Evolutionary conservation across 2,888 invertebrate genomes (phyloP).

Genomic region (Eumacrocentrus americanus): DNA sequence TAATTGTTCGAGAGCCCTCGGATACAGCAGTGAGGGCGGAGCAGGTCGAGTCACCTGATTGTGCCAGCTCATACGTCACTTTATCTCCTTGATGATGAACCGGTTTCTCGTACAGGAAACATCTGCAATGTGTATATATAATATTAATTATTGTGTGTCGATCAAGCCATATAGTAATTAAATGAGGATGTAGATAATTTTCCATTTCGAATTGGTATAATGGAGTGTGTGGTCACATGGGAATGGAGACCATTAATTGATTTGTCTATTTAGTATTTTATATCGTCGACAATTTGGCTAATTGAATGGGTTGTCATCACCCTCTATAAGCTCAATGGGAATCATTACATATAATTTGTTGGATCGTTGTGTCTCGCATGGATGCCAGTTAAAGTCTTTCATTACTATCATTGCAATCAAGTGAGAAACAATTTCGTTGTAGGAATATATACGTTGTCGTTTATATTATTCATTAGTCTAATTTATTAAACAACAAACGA

Average conservation of each 20-base stretch:
- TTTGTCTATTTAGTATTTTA: slow-evolving; percentile 42
- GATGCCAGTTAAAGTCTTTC: slow-evolving; percentile 28
- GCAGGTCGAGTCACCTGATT: slow-evolving; percentile 82
- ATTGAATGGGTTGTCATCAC: slow-evolving; percentile 43
- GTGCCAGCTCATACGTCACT: slow-evolving; percentile 72
- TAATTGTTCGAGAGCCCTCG: slow-evolving; percentile 81
- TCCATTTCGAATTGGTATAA: background rate
- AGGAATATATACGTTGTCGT: background rate
- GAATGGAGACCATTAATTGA: slow-evolving; percentile 39
- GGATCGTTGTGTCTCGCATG: slow-evolving; percentile 34
- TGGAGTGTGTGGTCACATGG: slow-evolving; percentile 3
- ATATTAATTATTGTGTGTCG: background rate
- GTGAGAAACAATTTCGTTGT: slow-evolving; percentile 10
- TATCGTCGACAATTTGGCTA: slow-evolving; percentile 45
- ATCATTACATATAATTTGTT: slow-evolving; percentile 52
- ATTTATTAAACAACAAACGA: too few species aligned
- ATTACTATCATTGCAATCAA: slow-evolving; percentile 17
- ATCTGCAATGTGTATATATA: slow-evolving; percentile 62
- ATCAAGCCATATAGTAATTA: slow-evolving; percentile 1
- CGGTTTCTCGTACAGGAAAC: slow-evolving; percentile 76
- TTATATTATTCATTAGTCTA: background rate
- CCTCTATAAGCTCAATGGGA: slow-evolving; percentile 54
- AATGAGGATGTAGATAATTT: slow-evolving; percentile 16
- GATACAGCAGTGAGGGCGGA: slow-evolving; percentile 75
- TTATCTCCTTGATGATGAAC: slow-evolving; percentile 58